A percentile compares a stretch with the other conserved stretches of the same genome.
Evolutionary conservation across 2,113 vertebrate genomes (phyloP).

Genomic region (Gobius niger): DNA sequence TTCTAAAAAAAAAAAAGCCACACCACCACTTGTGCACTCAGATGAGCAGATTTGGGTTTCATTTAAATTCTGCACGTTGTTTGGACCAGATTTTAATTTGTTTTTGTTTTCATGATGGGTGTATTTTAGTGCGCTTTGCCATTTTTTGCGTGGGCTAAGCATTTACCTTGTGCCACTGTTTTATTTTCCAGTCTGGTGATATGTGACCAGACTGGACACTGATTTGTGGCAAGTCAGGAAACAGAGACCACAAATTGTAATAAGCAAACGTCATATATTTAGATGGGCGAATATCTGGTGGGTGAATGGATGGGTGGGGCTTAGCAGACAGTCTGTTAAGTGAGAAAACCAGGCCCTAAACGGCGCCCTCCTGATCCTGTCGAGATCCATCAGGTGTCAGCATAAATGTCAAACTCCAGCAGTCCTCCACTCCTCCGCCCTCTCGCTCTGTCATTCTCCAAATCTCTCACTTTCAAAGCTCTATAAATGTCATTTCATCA

Average conservation of each 20-base stretch:
- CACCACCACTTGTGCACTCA: too few relatives aligned
- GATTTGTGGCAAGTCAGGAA: too few relatives aligned
- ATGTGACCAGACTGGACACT: too few relatives aligned
- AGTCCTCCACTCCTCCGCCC: slow-evolving; percentile 51
- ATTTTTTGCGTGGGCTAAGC: too few relatives aligned
- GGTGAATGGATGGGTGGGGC: not conserved
- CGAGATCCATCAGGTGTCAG: slow-evolving; percentile 57
- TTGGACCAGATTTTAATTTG: too few relatives aligned
- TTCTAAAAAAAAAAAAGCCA: too few relatives aligned
- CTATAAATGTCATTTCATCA: slow-evolving; percentile 77
- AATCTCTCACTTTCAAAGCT: slow-evolving; percentile 67
- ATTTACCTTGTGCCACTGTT: too few relatives aligned
- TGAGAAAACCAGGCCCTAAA: slow-evolving; percentile 32
- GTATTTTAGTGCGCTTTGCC: too few relatives aligned
- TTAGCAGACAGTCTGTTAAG: slow-evolving; percentile 22
- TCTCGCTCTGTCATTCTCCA: slow-evolving; percentile 44
- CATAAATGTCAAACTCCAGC: slow-evolving; percentile 71
- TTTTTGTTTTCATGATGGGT: too few relatives aligned
- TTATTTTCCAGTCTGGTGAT: too few relatives aligned
- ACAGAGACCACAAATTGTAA: not conserved
- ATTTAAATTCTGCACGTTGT: too few relatives aligned
- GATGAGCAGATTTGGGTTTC: too few relatives aligned
- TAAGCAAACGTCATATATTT: not conserved
- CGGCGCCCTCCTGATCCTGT: slow-evolving; percentile 43
- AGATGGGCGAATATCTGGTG: not conserved